A percentile compares a stretch with the other conserved stretches of the same genome.
Evolutionary conservation across 2,888 invertebrate genomes (phyloP).

Genomic region (Sesamia inferens): DNA sequence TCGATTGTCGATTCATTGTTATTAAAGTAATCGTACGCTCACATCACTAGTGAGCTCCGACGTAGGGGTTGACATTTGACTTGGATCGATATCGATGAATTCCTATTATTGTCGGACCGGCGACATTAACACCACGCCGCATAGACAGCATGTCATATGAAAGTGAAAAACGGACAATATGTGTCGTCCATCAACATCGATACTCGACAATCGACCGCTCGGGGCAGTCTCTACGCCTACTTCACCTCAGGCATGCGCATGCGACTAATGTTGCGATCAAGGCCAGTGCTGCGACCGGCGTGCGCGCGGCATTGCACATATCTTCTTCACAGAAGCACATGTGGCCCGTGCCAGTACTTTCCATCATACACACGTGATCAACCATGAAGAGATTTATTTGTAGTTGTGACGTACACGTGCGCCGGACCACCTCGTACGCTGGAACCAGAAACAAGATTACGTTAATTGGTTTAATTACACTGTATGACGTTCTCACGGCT

Average conservation of each 20-base stretch:
- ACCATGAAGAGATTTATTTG: conserved; percentile 99
- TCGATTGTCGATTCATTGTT: conserved; percentile 71
- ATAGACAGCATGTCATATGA: conserved; percentile 44
- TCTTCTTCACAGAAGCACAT: conserved; percentile 99
- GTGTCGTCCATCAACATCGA: conserved; percentile 51
- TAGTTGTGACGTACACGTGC: conserved; percentile 97
- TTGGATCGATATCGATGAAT: conserved; percentile 53
- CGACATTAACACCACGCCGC: conserved; percentile 16
- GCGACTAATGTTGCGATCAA: conserved; percentile 81
- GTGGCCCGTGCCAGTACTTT: conserved; percentile 99
- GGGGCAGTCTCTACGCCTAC: conserved; percentile 77
- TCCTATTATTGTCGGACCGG: conserved; percentile 50
- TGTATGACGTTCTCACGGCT: too few relatives aligned
- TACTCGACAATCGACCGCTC: conserved; percentile 72
- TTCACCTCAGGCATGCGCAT: conserved; percentile 89
- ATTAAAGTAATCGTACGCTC: conserved; percentile 46
- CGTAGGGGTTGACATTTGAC: conserved; percentile 48
- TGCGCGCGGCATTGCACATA: conserved; percentile 93
- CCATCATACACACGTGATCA: conserved; percentile 99
- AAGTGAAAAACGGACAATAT: conserved; percentile 58
- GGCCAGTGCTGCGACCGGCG: conserved; percentile 72
- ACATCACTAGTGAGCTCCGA: conserved; percentile 57
- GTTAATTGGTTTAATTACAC: neutral
- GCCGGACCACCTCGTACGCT: conserved; percentile 97
- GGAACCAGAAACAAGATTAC: conserved; percentile 70